Percentiles rank a stretch among this genome's conserved stretches.
phyloP scores from a whole-genome alignment of 2,888 invertebrate genomes.

The Lymantria monacha region DNA sequence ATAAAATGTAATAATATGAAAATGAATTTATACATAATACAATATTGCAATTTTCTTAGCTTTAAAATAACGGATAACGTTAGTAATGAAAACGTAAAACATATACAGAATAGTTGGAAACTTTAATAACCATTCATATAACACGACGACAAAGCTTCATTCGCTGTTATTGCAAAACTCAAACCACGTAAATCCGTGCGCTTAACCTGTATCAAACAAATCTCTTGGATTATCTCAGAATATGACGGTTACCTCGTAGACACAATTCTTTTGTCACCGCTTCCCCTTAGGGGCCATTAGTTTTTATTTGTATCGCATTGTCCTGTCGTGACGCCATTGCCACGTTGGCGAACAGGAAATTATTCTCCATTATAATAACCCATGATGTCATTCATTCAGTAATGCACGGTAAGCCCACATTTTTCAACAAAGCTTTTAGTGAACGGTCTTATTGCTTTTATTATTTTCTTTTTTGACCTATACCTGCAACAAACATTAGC shows the following conservation, averaged over 20 bases:
- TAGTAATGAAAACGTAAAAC: slow-evolving; percentile 1
- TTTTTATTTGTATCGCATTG: slow-evolving; percentile 68
- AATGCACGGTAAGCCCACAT: slow-evolving; percentile 45
- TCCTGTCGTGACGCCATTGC: slow-evolving; percentile 47
- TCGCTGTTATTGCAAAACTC: slow-evolving; percentile 58
- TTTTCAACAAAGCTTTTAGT: slow-evolving; percentile 48
- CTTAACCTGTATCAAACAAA: slow-evolving; percentile 59
- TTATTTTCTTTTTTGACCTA: slow-evolving; percentile 12
- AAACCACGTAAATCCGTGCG: slow-evolving; percentile 55
- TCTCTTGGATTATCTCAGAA: slow-evolving; percentile 50
- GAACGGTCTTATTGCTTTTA: slow-evolving; percentile 36
- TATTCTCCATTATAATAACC: slow-evolving; percentile 60
- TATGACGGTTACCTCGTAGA: slow-evolving; percentile 45
- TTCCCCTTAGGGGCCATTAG: slow-evolving; percentile 54
- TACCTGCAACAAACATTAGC: neutral
- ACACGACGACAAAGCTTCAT: slow-evolving; percentile 45
- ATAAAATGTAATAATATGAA: too few species aligned
- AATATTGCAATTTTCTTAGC: neutral
- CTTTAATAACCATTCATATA: slow-evolving; percentile 20
- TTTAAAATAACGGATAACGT: neutral
- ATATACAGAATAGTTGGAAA: slow-evolving; percentile 34
- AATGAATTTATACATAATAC: too few species aligned
- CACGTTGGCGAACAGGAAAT: slow-evolving; percentile 56
- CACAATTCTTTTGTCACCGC: slow-evolving; percentile 55
- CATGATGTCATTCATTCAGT: slow-evolving; percentile 47